A percentile compares a stretch with the other conserved stretches of the same genome.
Evolutionary conservation across 2,797 vertebrate genomes (phyloP).

Genomic region (Tapirus indicus): DNA sequence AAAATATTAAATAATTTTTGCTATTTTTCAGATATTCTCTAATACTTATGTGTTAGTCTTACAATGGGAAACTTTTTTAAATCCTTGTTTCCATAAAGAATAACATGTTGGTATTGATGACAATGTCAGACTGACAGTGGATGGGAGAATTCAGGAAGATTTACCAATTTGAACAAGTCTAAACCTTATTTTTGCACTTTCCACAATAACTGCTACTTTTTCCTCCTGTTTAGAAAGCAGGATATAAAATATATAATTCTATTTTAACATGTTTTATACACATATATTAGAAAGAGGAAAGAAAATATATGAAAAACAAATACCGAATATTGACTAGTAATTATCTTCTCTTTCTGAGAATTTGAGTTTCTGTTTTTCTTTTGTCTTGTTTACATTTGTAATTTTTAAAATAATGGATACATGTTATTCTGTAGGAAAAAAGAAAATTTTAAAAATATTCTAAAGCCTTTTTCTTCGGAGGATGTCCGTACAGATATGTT

Average conservation of each 20-base stretch:
- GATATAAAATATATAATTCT: not conserved
- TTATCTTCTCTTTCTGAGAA: not conserved
- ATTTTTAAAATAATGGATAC: not conserved
- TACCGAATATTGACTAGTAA: not conserved
- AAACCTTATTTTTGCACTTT: not conserved
- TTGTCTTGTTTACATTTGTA: conserved; percentile 4
- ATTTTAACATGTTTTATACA: not conserved
- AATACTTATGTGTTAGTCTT: not conserved
- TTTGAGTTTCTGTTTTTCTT: not conserved
- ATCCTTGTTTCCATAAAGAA: not conserved
- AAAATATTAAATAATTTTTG: not conserved
- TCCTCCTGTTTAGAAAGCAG: not conserved
- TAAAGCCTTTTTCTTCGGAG: not conserved
- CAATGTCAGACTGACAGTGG: not conserved
- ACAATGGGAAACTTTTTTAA: not conserved
- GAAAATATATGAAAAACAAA: conserved; percentile 21
- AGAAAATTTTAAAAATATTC: not conserved
- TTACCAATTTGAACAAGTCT: conserved; percentile 42
- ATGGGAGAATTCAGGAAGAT: conserved; percentile 20
- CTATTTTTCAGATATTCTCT: not conserved
- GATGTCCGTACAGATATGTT: not conserved
- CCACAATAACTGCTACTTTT: not conserved
- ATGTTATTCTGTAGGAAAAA: not conserved
- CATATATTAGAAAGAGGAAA: not conserved
- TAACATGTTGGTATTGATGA: not conserved